phyloP scores from a whole-genome alignment of 1,140 invertebrate genomes.

The Drosophila pseudoobscura region DNA sequence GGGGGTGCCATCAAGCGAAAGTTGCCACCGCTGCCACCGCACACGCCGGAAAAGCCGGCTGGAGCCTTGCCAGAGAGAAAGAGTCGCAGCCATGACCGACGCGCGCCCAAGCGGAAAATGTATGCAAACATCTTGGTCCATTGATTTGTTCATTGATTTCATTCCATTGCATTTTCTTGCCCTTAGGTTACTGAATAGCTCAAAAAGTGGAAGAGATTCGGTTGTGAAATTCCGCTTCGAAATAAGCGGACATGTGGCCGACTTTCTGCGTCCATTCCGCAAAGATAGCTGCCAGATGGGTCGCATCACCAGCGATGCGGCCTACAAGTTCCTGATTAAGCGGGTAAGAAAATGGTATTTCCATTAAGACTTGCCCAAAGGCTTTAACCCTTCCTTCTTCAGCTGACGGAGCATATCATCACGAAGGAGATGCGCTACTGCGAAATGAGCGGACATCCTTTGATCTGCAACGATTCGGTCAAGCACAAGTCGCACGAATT shows the following conservation, averaged over 20 bases:
- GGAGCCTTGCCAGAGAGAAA: no score
- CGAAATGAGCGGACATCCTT: conserved; percentile 90
- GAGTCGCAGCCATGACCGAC: no score
- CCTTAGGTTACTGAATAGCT: conserved; percentile 20
- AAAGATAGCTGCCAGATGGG: conserved; percentile 91
- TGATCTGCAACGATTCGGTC: conserved; percentile 94
- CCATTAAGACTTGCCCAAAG: background rate
- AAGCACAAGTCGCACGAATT: conserved; percentile 97
- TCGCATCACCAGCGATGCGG: conserved; percentile 93
- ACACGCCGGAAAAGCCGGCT: no score
- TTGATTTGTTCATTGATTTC: background rate
- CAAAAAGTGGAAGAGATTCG: conserved; percentile 48
- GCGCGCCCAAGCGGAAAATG: no score
- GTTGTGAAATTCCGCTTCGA: conserved; percentile 94
- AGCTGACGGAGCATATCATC: conserved; percentile 98
- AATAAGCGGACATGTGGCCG: conserved; percentile 95
- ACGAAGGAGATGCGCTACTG: conserved; percentile 97
- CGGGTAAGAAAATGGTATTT: conserved; percentile 88
- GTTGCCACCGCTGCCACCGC: no score
- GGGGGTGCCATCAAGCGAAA: no score
- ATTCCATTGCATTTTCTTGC: background rate
- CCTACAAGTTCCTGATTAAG: conserved; percentile 97
- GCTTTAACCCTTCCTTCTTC: background rate
- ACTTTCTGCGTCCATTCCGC: conserved; percentile 94
- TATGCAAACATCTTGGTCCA: no score